Evolutionary conservation across 2,113 vertebrate species (phyloP).

Genomic region (Athene cunicularia): DNA sequence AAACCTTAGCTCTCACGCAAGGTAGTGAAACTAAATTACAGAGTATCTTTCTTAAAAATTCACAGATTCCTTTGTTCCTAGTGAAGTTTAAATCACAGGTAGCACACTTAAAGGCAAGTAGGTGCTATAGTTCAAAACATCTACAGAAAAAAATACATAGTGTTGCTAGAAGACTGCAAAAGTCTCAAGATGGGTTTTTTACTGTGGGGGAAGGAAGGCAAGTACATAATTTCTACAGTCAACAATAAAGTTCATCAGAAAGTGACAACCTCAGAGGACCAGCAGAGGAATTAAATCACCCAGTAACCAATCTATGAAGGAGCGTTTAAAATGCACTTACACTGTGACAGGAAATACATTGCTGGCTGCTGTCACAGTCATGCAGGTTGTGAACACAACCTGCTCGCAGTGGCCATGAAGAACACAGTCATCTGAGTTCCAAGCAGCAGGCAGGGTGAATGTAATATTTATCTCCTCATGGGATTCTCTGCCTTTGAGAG

Average conservation of each 20-base stretch:
- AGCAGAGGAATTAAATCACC: neutral
- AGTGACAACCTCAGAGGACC: neutral
- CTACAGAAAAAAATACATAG: neutral
- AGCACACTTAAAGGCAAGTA: neutral
- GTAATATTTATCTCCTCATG: constrained; percentile 97
- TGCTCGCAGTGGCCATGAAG: constrained; percentile 95
- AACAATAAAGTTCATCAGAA: neutral
- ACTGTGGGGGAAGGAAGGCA: neutral
- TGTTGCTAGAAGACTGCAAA: neutral
- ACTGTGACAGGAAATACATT: constrained; percentile 93
- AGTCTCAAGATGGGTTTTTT: neutral
- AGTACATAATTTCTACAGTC: fast-evolving
- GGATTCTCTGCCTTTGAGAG: constrained; percentile 86
- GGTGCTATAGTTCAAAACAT: neutral
- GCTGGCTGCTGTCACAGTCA: constrained; percentile 91
- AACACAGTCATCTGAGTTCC: constrained; percentile 94
- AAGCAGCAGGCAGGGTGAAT: constrained; percentile 91
- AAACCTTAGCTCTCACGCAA: neutral
- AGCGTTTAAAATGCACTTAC: constrained; percentile 75
- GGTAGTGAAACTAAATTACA: neutral
- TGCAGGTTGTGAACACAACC: constrained; percentile 93
- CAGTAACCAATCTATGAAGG: neutral
- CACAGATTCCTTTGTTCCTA: neutral
- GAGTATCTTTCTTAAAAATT: neutral
- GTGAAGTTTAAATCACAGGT: neutral